A percentile compares a stretch with the other conserved stretches of the same genome.
phyloP scores from a whole-genome alignment of 2,113 vertebrate genomes.

The Triplophysa siluroides region DNA sequence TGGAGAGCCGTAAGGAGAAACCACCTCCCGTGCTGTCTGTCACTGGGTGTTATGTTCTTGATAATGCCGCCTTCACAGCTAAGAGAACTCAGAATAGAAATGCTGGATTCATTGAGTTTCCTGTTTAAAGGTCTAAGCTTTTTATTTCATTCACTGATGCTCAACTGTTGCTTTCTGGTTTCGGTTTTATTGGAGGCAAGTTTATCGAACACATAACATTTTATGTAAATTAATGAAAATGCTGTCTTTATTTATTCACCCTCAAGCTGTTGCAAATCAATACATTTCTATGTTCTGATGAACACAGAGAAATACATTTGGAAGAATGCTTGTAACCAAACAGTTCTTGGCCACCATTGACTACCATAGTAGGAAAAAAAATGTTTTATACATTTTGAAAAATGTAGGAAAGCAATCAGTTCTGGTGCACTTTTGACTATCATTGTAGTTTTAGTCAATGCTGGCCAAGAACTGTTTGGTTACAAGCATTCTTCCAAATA shows the following conservation, averaged over 20 bases:
- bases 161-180: background rate
- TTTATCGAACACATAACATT: background rate
- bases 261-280: no score
- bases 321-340: no score
- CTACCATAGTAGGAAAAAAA: no score
- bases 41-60: conserved; percentile 32
- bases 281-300: no score
- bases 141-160: conserved; percentile 18
- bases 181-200: background rate
- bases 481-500: no score
- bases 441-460: no score
- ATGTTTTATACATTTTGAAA: no score
- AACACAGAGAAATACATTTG: no score
- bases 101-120: conserved; percentile 22
- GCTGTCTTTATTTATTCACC: background rate
- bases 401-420: no score
- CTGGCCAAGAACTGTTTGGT: no score
- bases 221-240: conserved; percentile 14
- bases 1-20: conserved; percentile 21
- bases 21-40: conserved; percentile 33
- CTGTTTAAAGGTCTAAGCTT: conserved; percentile 38
- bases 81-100: conserved; percentile 35
- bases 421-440: no score
- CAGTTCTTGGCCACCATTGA: no score
- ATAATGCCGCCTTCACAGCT: conserved; percentile 22